Conservation (phyloP, 2,113 vertebrate species). For the Spea multiplicata region DNA sequence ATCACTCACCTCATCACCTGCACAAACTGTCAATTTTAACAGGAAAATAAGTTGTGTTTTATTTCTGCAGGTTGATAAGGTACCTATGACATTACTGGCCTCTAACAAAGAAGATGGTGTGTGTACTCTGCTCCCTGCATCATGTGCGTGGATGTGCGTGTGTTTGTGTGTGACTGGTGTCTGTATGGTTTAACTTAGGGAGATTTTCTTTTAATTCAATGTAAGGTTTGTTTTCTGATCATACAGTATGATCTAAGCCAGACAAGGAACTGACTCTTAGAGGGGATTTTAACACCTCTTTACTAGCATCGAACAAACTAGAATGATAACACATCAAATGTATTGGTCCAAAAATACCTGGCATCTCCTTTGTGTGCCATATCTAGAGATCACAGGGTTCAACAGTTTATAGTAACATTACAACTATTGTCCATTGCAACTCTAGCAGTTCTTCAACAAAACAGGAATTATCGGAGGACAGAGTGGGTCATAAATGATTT, state of each 20-base stretch:
- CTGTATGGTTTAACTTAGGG: slow-evolving; percentile 16
- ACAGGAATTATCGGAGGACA: neutral
- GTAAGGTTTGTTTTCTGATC: slow-evolving; percentile 5
- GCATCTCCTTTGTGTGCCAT: slow-evolving; percentile 37
- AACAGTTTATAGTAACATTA: neutral
- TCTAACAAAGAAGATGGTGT: slow-evolving; percentile 9
- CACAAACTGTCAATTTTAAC: slow-evolving; percentile 44
- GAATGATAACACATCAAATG: slow-evolving; percentile 2
- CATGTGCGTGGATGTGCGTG: slow-evolving; percentile 32
- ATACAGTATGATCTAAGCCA: slow-evolving; percentile 11
- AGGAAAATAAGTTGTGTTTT: slow-evolving; percentile 10
- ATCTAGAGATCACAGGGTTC: slow-evolving; percentile 35
- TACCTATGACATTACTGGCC: slow-evolving; percentile 20
- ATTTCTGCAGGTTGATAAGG: slow-evolving; percentile 16
- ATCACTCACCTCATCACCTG: slow-evolving; percentile 52
- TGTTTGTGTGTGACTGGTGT: slow-evolving; percentile 38
- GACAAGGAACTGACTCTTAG: slow-evolving; percentile 8
- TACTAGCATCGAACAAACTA: slow-evolving; percentile 41
- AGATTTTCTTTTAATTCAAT: neutral
- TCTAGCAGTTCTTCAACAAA: neutral
- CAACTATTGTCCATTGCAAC: slow-evolving; percentile 36
- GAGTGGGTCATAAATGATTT: neutral
- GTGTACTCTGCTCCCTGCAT: slow-evolving; percentile 39
- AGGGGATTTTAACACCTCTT: slow-evolving; percentile 6
- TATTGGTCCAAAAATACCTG: slow-evolving; percentile 29